A percentile compares a stretch with the other conserved stretches of the same genome.
These are phyloP conservation scores for Cyrtodaria siliqua DNA, from an alignment of 2,888 invertebrate genomes.

Conservation along the genomic window DNA sequence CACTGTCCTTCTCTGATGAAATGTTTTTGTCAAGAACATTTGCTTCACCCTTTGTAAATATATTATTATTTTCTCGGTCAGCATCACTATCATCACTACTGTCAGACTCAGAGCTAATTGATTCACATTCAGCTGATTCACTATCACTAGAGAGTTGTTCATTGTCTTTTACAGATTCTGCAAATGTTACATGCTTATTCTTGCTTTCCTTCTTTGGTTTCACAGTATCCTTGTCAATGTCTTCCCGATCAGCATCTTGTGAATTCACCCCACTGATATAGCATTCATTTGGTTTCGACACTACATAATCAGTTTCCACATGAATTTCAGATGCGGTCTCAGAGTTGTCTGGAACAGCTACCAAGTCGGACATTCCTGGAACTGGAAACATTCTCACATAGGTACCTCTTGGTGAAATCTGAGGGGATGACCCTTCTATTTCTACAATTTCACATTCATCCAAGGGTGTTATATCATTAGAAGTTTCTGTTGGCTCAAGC, in stretches of 20 bases:
- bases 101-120: background rate
- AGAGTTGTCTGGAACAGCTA: constrained; percentile 2
- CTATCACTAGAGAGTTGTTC: constrained; percentile 29
- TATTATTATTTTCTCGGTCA: constrained; percentile 15
- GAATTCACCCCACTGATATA: background rate
- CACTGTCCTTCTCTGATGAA: constrained; percentile 2
- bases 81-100: constrained; percentile 11
- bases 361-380: constrained; percentile 18
- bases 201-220: constrained; percentile 10
- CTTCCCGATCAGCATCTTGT: background rate
- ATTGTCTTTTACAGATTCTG: constrained; percentile 51
- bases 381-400: constrained; percentile 18
- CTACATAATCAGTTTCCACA: background rate
- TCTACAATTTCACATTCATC: background rate
- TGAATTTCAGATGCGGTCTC: constrained; percentile 9
- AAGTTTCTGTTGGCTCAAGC: background rate
- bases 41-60: constrained; percentile 2
- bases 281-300: background rate
- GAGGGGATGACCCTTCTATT: background rate
- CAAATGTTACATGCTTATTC: constrained; percentile 52
- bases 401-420: background rate
- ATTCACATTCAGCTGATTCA: constrained; percentile 9
- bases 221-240: background rate
- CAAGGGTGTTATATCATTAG: background rate
- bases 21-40: constrained; percentile 1